Evolutionary conservation across 2,797 vertebrate genomes (phyloP), one percentile per base, ranked within the genome.

Genomic region (Kryptopterus vitreolus): DNA sequence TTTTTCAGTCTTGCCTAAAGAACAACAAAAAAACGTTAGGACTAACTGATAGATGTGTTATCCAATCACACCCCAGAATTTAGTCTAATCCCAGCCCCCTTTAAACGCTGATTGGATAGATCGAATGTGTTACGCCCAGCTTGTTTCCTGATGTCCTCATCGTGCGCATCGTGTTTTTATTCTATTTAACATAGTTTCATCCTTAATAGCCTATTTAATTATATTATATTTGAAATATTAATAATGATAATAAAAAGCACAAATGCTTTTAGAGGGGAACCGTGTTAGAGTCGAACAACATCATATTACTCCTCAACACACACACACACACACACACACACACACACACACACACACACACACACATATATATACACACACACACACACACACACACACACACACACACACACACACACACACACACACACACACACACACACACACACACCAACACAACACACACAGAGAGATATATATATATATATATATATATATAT

Each of bases 101-200:
- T 3, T n/a, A n/a, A 33, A 63, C 31, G 46, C 26, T 65, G 75
- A 77, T 65, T 77, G 59, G 75, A 53, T 53, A 33, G 22, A 16
- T 52, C 3, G 48, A n/a, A 11, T 50, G 46, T 26, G n/a, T 68
- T 48, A 77, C 48, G 61, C 24, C 33, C 24, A 0, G 12, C 5
- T 31, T 53, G 50, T 26, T 73, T 58, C n/a, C 8, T 26, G 13
- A 63, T 10, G n/a, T 77, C 13, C 4, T 38, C 12, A 26, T 43
- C 4, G 13, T 35, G 24, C 8, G 10, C 68, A 20, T 2, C 3
- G 31, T 15, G 52, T n/a, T 55, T 55, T 16, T 4, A 13, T n/a
- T 72, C 10, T 35, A 38, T 16, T 22, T 3, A 22, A 7, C 8
- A 9, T 26, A n/a, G 15, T 57, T 58, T 52, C 20, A 74, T 24